phyloP scores from a whole-genome alignment of 2,113 vertebrate species.

The Daboia siamensis region DNA sequence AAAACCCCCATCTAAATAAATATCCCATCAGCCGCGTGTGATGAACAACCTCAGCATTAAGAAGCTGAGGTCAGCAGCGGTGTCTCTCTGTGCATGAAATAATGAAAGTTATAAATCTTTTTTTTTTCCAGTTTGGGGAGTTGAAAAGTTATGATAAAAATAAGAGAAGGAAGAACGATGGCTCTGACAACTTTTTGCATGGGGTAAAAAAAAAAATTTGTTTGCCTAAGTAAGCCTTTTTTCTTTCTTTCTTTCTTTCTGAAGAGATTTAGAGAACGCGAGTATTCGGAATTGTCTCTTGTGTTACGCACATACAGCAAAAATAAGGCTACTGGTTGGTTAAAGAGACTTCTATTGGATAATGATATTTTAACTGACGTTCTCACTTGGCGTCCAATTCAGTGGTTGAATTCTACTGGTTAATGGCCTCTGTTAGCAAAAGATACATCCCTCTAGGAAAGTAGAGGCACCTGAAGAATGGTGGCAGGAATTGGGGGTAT shows the following conservation, averaged over 20 bases:
- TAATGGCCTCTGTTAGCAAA: not conserved
- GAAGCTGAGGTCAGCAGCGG: conserved; percentile 11
- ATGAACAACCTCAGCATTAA: conserved; percentile 11
- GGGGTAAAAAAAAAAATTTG: not conserved
- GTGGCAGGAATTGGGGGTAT: too few species aligned
- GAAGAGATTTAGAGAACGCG: not conserved
- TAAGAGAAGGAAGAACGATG: not conserved
- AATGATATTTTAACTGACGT: not conserved
- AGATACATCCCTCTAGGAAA: not conserved
- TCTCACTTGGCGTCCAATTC: not conserved
- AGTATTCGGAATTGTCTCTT: conserved; percentile 6
- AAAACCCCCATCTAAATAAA: conserved; percentile 20
- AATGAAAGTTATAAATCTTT: conserved; percentile 3
- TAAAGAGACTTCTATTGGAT: not conserved
- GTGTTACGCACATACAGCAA: not conserved
- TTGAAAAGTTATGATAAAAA: conserved; percentile 1
- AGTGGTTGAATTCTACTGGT: not conserved
- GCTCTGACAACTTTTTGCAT: not conserved
- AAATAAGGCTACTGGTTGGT: not conserved
- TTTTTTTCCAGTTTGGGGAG: not conserved
- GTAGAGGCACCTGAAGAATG: too few species aligned
- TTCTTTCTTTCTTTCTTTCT: accelerated
- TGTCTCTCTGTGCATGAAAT: not conserved
- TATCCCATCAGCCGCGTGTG: not conserved
- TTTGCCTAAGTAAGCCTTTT: not conserved